Percentiles rank a stretch among this genome's conserved stretches.
phyloP scores from a whole-genome alignment of 1,140 invertebrate species.

The Drosophila repleta region DNA sequence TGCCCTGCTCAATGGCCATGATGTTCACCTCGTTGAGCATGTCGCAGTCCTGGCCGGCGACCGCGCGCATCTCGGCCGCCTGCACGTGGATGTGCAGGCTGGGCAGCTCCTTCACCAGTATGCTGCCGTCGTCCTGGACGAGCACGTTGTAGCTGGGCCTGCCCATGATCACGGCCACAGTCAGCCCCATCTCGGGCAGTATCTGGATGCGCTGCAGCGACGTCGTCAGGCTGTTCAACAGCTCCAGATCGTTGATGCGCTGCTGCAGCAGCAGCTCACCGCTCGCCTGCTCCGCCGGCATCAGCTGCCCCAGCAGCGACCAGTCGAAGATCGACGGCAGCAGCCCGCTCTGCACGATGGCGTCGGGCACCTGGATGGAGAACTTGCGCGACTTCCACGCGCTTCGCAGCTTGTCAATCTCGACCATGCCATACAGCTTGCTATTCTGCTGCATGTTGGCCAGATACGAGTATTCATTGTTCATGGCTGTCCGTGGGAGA shows the following conservation, averaged over 20 bases:
- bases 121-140: conserved; percentile 36
- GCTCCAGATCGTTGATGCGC: conserved; percentile 46
- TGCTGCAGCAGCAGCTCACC: conserved; percentile 32
- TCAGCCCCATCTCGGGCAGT: conserved; percentile 17
- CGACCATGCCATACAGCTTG: conserved; percentile 37
- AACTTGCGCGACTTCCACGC: conserved; percentile 34
- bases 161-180: conserved; percentile 30
- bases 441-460: conserved; percentile 25
- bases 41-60: conserved; percentile 19
- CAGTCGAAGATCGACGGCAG: conserved; percentile 49
- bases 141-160: conserved; percentile 40
- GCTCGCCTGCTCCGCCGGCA: conserved; percentile 21
- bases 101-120: conserved; percentile 42
- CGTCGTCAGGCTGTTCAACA: conserved; percentile 41
- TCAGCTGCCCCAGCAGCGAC: conserved; percentile 29
- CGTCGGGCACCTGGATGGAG: conserved; percentile 23
- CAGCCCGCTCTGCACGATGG: conserved; percentile 30
- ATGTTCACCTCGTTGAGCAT: background rate
- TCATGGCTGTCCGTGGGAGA: conserved; percentile 18
- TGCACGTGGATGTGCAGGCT: conserved; percentile 34
- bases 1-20: background rate
- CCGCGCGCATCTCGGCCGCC: conserved; percentile 12
- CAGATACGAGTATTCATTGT: conserved; percentile 25
- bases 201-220: conserved; percentile 44
- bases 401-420: conserved; percentile 35